phyloP scores from a whole-genome alignment of 1,140 invertebrate species.

The Drosophila miranda region DNA sequence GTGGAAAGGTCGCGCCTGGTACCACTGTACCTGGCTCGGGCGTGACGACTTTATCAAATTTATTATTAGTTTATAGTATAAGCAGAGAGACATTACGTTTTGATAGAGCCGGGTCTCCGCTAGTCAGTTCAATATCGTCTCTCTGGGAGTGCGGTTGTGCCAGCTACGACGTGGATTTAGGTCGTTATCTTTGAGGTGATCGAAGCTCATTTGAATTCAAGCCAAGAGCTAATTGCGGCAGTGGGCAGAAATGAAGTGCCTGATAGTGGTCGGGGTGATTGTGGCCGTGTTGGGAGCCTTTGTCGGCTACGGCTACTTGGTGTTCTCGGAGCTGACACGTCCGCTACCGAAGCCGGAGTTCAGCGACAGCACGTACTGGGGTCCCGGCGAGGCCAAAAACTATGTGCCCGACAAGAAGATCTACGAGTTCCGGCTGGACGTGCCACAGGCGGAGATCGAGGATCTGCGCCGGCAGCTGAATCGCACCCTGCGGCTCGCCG shows the following conservation, averaged over 20 bases:
- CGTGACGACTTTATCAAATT: conserved; percentile 39
- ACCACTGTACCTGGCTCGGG: conserved; percentile 15
- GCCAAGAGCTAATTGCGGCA: conserved; percentile 3
- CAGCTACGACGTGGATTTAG: background rate
- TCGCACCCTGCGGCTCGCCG: conserved; percentile 83
- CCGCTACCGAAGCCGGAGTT: conserved; percentile 71
- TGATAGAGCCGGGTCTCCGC: conserved; percentile 4
- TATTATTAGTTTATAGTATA: conserved; percentile 28
- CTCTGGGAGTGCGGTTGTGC: conserved; percentile 5
- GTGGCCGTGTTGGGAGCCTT: conserved; percentile 61
- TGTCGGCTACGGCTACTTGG: conserved; percentile 65
- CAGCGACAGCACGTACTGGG: conserved; percentile 77
- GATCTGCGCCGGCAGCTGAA: conserved; percentile 86
- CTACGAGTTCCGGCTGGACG: conserved; percentile 58
- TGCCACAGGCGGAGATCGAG: conserved; percentile 80
- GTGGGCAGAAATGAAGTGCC: conserved; percentile 59
- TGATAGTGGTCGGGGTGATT: conserved; percentile 65
- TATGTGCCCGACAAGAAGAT: conserved; percentile 64
- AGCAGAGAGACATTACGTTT: background rate
- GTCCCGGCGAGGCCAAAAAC: conserved; percentile 59
- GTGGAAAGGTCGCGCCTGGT: background rate
- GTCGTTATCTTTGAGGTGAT: no score
- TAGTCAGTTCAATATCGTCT: conserved; percentile 29
- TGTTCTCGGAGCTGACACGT: conserved; percentile 62
- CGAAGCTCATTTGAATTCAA: conserved; percentile 41